phyloP scores from a whole-genome alignment of 2,888 invertebrate genomes.

The Boloria selene region DNA sequence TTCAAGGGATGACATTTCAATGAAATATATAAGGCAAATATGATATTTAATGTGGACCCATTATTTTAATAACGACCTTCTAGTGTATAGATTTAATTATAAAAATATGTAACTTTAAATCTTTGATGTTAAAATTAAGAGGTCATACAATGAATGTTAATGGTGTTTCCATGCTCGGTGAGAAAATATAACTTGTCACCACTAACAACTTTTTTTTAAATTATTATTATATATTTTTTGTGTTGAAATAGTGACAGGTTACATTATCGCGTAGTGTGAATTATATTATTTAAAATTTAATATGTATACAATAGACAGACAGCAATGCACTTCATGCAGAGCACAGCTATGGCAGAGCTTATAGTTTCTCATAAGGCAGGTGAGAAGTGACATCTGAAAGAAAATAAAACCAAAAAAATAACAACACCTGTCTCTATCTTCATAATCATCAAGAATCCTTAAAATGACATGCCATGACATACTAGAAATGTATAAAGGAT shows the following conservation, averaged over 20 bases:
- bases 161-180: constrained; percentile 58
- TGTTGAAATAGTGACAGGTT: constrained; percentile 33
- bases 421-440: constrained; percentile 34
- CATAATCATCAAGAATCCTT: constrained; percentile 1
- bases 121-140: constrained; percentile 27
- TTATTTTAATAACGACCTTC: background rate
- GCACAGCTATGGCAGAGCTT: constrained; percentile 83
- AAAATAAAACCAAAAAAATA: constrained; percentile 76
- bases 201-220: constrained; percentile 20
- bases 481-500: background rate
- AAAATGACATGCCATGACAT: constrained; percentile 2
- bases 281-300: constrained; percentile 47
- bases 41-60: background rate
- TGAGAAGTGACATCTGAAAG: constrained; percentile 95
- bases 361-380: constrained; percentile 96
- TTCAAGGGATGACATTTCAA: too few relatives aligned
- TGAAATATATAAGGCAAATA: too few relatives aligned
- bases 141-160: constrained; percentile 49
- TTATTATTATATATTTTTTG: constrained; percentile 15
- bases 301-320: constrained; percentile 62
- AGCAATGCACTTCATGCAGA: constrained; percentile 78
- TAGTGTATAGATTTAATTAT: constrained; percentile 4
- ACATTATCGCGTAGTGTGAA: constrained; percentile 35
- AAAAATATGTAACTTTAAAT: background rate
- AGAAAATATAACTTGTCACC: constrained; percentile 35